These are phyloP conservation scores for Hucho hucho DNA, from an alignment of 2,113 vertebrate genomes.

Conservation along the genomic window DNA sequence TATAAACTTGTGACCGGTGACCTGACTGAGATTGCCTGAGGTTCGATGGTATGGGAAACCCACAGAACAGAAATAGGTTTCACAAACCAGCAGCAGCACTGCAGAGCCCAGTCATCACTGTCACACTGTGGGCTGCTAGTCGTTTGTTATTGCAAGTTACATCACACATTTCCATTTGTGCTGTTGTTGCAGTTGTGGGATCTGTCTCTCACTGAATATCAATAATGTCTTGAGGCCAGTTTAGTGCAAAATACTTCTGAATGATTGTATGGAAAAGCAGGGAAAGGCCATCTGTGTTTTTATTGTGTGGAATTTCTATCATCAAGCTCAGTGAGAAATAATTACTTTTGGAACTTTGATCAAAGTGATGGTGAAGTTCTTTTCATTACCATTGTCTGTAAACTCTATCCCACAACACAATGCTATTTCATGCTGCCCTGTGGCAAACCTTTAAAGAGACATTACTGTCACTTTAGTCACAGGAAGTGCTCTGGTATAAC, in stretches of 20 bases:
- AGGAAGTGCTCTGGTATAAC: slow-evolving; percentile 66
- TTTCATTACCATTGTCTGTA: slow-evolving; percentile 22
- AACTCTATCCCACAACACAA: not conserved
- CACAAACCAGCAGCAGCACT: not conserved
- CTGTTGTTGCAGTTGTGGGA: not conserved
- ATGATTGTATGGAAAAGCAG: not conserved
- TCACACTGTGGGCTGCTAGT: not conserved
- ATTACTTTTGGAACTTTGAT: slow-evolving; percentile 19
- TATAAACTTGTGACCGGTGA: not conserved
- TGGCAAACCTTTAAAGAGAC: slow-evolving; percentile 18
- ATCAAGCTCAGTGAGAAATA: not conserved
- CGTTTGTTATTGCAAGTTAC: not conserved
- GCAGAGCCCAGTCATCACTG: not conserved
- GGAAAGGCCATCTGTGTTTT: not conserved
- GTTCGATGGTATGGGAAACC: not conserved
- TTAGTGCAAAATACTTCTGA: not conserved
- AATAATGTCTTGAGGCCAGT: not conserved
- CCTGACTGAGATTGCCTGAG: not conserved
- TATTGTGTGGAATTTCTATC: not conserved
- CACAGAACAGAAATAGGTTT: not conserved
- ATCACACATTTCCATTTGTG: not conserved
- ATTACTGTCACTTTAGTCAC: slow-evolving; percentile 58
- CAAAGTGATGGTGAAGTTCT: slow-evolving; percentile 20
- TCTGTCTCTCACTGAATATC: not conserved
- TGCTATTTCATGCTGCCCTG: slow-evolving; percentile 48